phyloP scores from a whole-genome alignment of 2,113 vertebrate genomes.

The Actenoides lindsayi region DNA sequence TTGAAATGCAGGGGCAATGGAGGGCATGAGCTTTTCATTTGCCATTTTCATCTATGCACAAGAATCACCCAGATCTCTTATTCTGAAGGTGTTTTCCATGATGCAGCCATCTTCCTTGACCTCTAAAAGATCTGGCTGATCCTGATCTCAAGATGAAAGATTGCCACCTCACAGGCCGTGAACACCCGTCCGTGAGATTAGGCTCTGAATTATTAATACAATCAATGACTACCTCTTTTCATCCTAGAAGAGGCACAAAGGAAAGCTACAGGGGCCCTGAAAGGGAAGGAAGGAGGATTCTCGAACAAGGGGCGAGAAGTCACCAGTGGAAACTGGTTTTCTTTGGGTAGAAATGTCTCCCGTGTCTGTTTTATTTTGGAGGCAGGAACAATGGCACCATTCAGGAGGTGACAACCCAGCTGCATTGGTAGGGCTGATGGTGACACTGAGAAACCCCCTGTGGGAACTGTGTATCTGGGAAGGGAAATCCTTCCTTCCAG shows the following conservation, averaged over 20 bases:
- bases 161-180: conserved; percentile 38
- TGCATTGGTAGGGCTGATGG: background rate
- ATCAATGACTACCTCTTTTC: conserved; percentile 68
- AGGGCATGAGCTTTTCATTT: background rate
- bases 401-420: background rate
- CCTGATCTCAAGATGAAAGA: conserved; percentile 61
- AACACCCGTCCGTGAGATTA: conserved; percentile 60
- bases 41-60: background rate
- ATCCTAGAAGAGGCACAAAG: conserved; percentile 58
- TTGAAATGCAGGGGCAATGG: background rate
- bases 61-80: background rate
- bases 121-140: conserved; percentile 50
- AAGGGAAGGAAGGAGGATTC: conserved; percentile 11
- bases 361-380: background rate
- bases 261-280: conserved; percentile 27
- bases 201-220: conserved; percentile 69
- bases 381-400: background rate
- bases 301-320: background rate
- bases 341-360: background rate
- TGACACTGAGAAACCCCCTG: background rate
- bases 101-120: conserved; percentile 43
- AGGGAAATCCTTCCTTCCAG: background rate
- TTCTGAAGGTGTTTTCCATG: conserved; percentile 13
- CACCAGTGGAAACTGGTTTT: conserved; percentile 32
- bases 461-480: background rate